These are phyloP conservation scores for Coranthus polyacanthus DNA, from an alignment of 2,797 vertebrate species.

Conservation along the genomic window DNA sequence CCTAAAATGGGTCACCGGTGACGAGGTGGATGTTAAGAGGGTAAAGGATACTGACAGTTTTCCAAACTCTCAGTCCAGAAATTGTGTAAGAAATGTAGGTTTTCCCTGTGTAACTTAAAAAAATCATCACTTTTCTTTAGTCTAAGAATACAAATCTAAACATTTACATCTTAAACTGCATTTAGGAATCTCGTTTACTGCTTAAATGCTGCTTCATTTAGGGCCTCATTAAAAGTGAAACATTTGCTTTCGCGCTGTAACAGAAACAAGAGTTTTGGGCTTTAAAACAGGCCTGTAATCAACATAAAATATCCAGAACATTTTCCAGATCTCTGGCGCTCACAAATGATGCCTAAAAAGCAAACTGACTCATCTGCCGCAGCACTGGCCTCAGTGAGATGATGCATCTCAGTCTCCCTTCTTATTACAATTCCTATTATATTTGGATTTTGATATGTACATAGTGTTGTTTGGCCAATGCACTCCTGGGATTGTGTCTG, in stretches of 20 bases:
- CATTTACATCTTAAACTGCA: conserved; percentile 46
- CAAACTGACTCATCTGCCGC: conserved; percentile 14
- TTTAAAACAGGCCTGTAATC: conserved; percentile 43
- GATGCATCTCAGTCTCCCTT: conserved; percentile 77
- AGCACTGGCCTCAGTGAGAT: conserved; percentile 62
- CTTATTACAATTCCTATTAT: conserved; percentile 41
- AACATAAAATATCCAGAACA: conserved; percentile 29
- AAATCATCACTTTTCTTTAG: conserved; percentile 15
- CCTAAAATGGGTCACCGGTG: too few species aligned
- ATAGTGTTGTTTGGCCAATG: conserved; percentile 55
- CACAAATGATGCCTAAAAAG: conserved; percentile 7
- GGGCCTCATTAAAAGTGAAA: conserved; percentile 16
- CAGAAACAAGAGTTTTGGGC: conserved; percentile 24
- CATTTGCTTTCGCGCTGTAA: conserved; percentile 28
- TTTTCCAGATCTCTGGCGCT: conserved; percentile 16
- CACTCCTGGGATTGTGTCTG: conserved; percentile 50
- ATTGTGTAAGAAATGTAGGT: conserved; percentile 24
- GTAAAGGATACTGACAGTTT: conserved; percentile 40
- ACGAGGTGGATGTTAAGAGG: too few species aligned
- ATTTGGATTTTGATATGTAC: conserved; percentile 64
- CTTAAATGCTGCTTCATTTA: conserved; percentile 26
- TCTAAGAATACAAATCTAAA: conserved; percentile 42
- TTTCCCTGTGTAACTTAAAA: conserved; percentile 32
- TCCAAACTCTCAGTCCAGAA: conserved; percentile 34
- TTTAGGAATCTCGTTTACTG: conserved; percentile 21